A percentile compares a stretch with the other conserved stretches of the same genome.
Conservation (phyloP, 2,113 vertebrate species). For the Donacobius atricapilla region DNA sequence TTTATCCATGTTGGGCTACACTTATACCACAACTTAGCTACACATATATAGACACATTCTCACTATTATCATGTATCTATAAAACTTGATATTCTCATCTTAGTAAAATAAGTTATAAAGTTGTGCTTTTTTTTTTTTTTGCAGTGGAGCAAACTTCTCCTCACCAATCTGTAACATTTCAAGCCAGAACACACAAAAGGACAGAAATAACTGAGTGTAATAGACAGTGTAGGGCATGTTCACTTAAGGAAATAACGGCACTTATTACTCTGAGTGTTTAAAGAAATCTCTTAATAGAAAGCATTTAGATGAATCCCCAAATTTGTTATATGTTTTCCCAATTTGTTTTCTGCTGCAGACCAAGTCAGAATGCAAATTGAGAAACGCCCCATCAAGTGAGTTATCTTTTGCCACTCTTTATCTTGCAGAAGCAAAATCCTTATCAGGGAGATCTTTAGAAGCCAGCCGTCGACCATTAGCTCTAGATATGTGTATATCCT, state of each 20-base stretch:
- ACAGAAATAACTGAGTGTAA: neutral
- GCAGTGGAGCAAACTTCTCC: neutral
- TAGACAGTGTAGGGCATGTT: accelerated
- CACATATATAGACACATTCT: neutral
- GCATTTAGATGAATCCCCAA: neutral
- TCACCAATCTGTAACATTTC: neutral
- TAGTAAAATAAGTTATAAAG: neutral
- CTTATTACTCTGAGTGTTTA: neutral
- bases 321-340: accelerated
- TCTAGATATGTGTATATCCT: neutral
- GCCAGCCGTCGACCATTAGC: neutral
- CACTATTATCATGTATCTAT: neutral
- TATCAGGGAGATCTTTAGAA: neutral
- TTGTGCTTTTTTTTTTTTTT: neutral
- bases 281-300: neutral
- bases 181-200: neutral
- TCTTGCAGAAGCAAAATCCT: conserved; percentile 13
- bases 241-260: neutral
- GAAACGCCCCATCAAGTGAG: neutral
- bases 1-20: neutral
- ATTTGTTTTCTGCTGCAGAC: neutral
- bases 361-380: neutral
- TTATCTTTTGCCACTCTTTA: conserved; percentile 5
- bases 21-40: neutral
- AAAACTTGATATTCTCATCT: neutral